A percentile compares a stretch with the other conserved stretches of the same genome.
These are phyloP conservation scores for Rhineura floridana DNA, from an alignment of 2,113 vertebrate genomes.

Conservation along the genomic window DNA sequence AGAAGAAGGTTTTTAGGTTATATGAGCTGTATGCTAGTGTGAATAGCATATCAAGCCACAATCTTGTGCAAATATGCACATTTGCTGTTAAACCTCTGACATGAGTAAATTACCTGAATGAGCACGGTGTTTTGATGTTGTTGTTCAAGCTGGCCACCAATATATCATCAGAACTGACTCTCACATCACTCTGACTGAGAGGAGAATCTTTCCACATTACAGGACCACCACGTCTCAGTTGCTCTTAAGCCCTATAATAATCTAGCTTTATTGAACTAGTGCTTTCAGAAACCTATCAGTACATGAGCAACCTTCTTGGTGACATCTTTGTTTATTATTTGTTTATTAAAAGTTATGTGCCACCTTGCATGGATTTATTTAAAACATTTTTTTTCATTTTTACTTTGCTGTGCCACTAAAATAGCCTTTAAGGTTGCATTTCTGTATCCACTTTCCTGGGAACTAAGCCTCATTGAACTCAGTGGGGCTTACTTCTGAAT, in stretches of 20 bases:
- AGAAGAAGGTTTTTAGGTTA: too few relatives aligned
- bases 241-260: background rate
- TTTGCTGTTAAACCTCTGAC: background rate
- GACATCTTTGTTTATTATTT: too few relatives aligned
- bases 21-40: background rate
- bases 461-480: too few relatives aligned
- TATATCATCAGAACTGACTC: background rate
- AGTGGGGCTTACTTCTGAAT: too few relatives aligned
- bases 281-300: background rate
- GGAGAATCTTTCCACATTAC: too few relatives aligned
- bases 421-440: too few relatives aligned
- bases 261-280: background rate
- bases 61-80: background rate
- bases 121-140: too few relatives aligned
- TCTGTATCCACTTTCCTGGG: too few relatives aligned
- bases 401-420: background rate
- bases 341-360: too few relatives aligned
- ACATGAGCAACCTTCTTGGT: background rate
- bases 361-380: too few relatives aligned
- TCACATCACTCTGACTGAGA: too few relatives aligned
- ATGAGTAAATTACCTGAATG: background rate
- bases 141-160: background rate
- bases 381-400: too few relatives aligned
- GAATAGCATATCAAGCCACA: background rate
- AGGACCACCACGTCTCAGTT: background rate